Base-by-base conservation (phyloP, 1,140 invertebrate species). In the Phortica variegata region DNA sequence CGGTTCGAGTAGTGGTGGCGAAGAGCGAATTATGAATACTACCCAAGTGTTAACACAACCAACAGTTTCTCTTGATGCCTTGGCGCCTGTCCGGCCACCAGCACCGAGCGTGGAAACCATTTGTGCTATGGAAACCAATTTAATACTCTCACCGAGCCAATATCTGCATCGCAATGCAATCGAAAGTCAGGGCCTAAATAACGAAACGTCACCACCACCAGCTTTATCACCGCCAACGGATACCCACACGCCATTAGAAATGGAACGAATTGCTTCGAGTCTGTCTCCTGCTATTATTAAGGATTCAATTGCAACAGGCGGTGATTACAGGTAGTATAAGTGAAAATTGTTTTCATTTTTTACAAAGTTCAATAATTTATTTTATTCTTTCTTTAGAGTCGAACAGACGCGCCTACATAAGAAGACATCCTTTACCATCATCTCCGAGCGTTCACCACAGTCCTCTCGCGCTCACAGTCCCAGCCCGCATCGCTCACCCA, bases 401-500 rank as follows among this genome's bases (percentile, higher is more conserved):
- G 75, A 75, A 3, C 73, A 75, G 23, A 50, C 75, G 8, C 61
- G 76, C 31, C 51, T 77, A 19, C 72, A 77, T 43, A 79, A 78
- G 46, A 79, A 80, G 57, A 72, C 77, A 47, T 62, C 79, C 15
- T 85, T 86, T 60, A 82, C 84, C 26, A 85, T 86, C 43, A 76
- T 86, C 33, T 79, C 82, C 4, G 80, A 84, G 7, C 71, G 74
- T 15, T 73, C 76, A 18, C 75, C 73, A 17, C 77, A 63, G 20
- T 58, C 66, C 7, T 61, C 61, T 49, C 66, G 41, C 50, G 60
- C 51, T 15, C 69, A 76, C 32, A 78, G 77, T 53, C 78, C 79
- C 3, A 55, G 70, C 13, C 65, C 65, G 16, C 66, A 68, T 17
- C 55, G 53, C 9, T 34, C 61, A 6, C 49, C n/a, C 61, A 1